Evolutionary conservation across 2,888 invertebrate genomes (phyloP).

Genomic region (Andrena dorsata): DNA sequence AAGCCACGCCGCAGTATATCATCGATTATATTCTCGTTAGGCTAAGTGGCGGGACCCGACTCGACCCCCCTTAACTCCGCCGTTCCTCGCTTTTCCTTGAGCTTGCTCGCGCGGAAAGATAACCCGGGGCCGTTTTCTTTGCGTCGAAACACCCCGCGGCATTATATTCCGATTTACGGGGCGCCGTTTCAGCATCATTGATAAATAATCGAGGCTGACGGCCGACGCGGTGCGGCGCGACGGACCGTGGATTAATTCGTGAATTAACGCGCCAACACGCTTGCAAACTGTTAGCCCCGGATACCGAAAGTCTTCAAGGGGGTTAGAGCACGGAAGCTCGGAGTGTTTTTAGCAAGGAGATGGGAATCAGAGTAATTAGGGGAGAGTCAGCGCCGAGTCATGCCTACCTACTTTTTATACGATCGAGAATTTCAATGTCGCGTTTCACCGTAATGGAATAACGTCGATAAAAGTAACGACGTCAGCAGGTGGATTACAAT

Average conservation of each 20-base stretch:
- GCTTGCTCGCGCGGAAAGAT: constrained; percentile 69
- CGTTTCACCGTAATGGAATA: not conserved
- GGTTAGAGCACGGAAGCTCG: not conserved
- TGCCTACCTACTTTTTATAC: not conserved
- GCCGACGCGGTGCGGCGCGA: not conserved
- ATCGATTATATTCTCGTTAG: constrained; percentile 82
- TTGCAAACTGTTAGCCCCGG: not conserved
- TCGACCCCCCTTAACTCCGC: constrained; percentile 4
- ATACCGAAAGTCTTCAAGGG: not conserved
- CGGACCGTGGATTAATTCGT: constrained; percentile 47
- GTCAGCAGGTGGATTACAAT: not conserved
- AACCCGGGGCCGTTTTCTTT: constrained; percentile 62
- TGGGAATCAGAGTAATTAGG: not conserved
- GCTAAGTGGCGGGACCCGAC: constrained; percentile 67
- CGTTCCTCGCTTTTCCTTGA: constrained; percentile 48
- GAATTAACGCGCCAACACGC: constrained; percentile 17
- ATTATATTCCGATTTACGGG: constrained; percentile 70
- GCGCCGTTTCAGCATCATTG: constrained; percentile 31
- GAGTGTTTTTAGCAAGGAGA: not conserved
- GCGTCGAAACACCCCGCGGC: constrained; percentile 22
- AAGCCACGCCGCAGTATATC: constrained; percentile 78
- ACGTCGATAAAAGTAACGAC: not conserved
- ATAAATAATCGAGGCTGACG: constrained; percentile 59
- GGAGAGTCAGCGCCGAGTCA: not conserved
- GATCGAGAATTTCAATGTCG: not conserved